A percentile compares a stretch with the other conserved stretches of the same genome.
These are phyloP conservation scores for Peribatodes rhomboidaria DNA, from an alignment of 2,888 invertebrate genomes.

Conservation along the genomic window DNA sequence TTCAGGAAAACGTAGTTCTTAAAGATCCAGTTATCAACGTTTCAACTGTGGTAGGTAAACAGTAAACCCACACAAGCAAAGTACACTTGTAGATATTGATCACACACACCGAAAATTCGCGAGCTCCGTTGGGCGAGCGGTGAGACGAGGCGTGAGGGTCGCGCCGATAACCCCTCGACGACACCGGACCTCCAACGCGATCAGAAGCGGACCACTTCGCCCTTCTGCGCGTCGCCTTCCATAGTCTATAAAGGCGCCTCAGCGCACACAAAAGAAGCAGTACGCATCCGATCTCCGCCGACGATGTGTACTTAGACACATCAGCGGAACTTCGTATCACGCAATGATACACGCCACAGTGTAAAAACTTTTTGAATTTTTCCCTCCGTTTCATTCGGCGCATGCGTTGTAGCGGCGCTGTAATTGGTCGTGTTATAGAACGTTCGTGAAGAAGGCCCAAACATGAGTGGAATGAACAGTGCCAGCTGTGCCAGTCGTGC, in stretches of 20 bases:
- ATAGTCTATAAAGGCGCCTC: conserved; percentile 81
- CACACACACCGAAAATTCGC: conserved; percentile 58
- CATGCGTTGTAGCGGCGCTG: conserved; percentile 72
- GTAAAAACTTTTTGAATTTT: conserved; percentile 65
- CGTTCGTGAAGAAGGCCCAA: conserved; percentile 63
- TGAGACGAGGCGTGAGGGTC: conserved; percentile 67
- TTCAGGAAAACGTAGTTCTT: conserved; percentile 3
- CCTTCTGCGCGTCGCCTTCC: conserved; percentile 68
- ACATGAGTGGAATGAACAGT: conserved; percentile 71
- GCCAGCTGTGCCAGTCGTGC: conserved; percentile 67
- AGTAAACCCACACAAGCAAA: conserved; percentile 7
- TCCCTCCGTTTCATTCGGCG: conserved; percentile 70
- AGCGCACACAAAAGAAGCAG: conserved; percentile 77
- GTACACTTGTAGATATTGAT: neutral
- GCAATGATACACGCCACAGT: conserved; percentile 67
- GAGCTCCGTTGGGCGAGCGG: conserved; percentile 49
- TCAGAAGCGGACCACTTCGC: conserved; percentile 71
- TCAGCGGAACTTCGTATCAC: conserved; percentile 54
- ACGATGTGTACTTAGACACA: conserved; percentile 72
- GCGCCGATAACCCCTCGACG: conserved; percentile 73
- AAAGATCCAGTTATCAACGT: conserved; percentile 10
- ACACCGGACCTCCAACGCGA: conserved; percentile 68
- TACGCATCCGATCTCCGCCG: conserved; percentile 76
- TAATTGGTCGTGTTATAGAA: conserved; percentile 76
- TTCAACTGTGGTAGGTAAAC: conserved; percentile 9